phyloP scores from a whole-genome alignment of 92 coral and sea anemone species.

The Porites rus region DNA sequence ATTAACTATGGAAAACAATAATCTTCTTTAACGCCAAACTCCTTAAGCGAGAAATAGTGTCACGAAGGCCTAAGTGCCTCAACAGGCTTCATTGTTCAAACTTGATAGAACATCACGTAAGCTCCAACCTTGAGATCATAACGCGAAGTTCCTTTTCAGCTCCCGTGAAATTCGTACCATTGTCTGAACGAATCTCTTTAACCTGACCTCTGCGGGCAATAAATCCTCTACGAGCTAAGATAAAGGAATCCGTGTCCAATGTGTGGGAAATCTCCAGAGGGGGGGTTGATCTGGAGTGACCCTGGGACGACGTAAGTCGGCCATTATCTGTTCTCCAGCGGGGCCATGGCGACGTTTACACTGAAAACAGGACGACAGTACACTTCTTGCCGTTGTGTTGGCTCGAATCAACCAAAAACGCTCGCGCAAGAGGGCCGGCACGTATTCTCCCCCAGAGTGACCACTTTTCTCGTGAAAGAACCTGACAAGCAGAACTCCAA shows the following conservation, averaged over 20 bases:
- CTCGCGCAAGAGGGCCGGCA: slow-evolving; percentile 36
- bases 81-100: too few relatives aligned
- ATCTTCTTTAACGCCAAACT: too few relatives aligned
- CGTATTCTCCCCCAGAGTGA: slow-evolving; percentile 63
- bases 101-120: too few relatives aligned
- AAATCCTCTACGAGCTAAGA: slow-evolving; percentile 21
- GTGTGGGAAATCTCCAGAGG: slow-evolving; percentile 25
- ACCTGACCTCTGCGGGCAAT: slow-evolving; percentile 32
- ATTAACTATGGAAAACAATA: too few relatives aligned
- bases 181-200: slow-evolving; percentile 8
- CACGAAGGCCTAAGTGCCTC: too few relatives aligned
- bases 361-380: slow-evolving; percentile 22
- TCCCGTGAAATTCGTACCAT: too few relatives aligned
- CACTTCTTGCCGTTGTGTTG: slow-evolving; percentile 27
- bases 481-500: slow-evolving; percentile 23
- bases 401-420: slow-evolving; percentile 48
- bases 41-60: too few relatives aligned
- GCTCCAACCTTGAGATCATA: slow-evolving; percentile 17
- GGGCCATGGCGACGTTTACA: slow-evolving; percentile 28
- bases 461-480: slow-evolving; percentile 51
- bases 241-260: slow-evolving; percentile 32
- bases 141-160: slow-evolving; percentile 32
- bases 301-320: too few relatives aligned
- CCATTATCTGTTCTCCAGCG: too few relatives aligned
- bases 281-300: not conserved